These are phyloP conservation scores for Phyllopteryx taeniolatus DNA, from an alignment of 2,113 vertebrate species.

Conservation along the genomic window DNA sequence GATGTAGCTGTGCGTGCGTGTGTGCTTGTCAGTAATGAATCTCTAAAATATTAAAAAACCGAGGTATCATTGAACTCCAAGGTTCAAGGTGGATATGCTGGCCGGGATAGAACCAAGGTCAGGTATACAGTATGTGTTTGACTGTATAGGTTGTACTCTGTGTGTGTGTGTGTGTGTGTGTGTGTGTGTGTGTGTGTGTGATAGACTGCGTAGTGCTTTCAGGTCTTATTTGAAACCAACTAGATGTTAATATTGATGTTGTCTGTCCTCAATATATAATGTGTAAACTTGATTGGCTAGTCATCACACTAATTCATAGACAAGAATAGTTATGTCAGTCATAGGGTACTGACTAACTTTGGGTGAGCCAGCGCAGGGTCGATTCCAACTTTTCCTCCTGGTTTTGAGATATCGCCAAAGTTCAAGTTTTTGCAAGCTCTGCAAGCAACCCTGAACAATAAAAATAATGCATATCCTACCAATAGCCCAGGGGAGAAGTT, in stretches of 20 bases:
- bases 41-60: conserved; percentile 60
- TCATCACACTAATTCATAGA: not conserved
- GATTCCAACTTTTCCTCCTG: too few species aligned
- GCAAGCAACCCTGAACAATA: too few species aligned
- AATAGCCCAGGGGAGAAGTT: too few species aligned
- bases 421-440: too few species aligned
- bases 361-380: too few species aligned
- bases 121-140: conserved; percentile 13
- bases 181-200: not conserved
- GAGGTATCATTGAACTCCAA: conserved; percentile 71
- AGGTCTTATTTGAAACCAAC: conserved; percentile 27
- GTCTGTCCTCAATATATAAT: conserved; percentile 6
- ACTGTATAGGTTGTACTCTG: conserved; percentile 4
- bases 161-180: conserved; percentile 1
- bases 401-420: too few species aligned
- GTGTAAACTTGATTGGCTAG: not conserved
- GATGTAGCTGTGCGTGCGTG: conserved; percentile 18
- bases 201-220: conserved; percentile 13
- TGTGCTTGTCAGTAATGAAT: conserved; percentile 70
- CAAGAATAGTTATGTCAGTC: too few species aligned
- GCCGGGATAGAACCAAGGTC: conserved; percentile 48
- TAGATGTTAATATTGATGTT: conserved; percentile 17
- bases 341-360: too few species aligned
- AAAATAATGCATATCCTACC: too few species aligned
- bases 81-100: conserved; percentile 58